These are phyloP conservation scores for Troilus luridus DNA, from an alignment of 2,888 invertebrate species.

Conservation along the genomic window DNA sequence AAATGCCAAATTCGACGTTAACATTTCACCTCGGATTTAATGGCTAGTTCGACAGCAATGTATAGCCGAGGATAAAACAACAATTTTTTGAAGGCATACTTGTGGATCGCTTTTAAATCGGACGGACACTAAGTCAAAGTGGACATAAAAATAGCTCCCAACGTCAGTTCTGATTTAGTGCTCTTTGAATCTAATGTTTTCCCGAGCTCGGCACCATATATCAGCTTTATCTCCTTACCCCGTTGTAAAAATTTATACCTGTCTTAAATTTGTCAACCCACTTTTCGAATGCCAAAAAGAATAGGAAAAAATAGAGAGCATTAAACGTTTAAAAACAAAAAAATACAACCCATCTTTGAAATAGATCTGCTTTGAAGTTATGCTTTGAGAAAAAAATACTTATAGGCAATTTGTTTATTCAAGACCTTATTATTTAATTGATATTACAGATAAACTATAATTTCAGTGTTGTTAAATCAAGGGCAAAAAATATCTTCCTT, in stretches of 20 bases:
- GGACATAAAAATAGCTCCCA: slow-evolving; percentile 14
- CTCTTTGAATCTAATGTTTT: slow-evolving; percentile 39
- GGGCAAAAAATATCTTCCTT: no score
- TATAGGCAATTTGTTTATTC: no score
- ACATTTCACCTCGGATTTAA: not conserved
- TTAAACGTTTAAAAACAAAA: not conserved
- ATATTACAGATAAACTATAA: no score
- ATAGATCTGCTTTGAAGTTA: not conserved
- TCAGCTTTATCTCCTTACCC: slow-evolving; percentile 32
- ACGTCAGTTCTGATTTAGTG: slow-evolving; percentile 19
- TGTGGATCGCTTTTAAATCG: not conserved
- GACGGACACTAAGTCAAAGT: slow-evolving; percentile 13
- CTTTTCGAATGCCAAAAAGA: slow-evolving; percentile 1
- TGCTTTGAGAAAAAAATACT: not conserved
- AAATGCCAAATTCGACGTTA: not conserved
- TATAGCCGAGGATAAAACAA: not conserved
- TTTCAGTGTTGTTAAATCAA: no score
- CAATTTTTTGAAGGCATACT: not conserved
- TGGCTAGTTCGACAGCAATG: not conserved
- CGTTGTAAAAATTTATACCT: slow-evolving; percentile 20
- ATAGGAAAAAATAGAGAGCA: not conserved
- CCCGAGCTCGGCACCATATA: not conserved
- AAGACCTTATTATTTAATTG: no score
- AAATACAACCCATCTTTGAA: not conserved
- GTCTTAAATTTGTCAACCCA: slow-evolving; percentile 43